Evolutionary conservation across 35 echinoderm and acorn worm genomes (phyloP).

Genomic region (Patiria miniata): DNA sequence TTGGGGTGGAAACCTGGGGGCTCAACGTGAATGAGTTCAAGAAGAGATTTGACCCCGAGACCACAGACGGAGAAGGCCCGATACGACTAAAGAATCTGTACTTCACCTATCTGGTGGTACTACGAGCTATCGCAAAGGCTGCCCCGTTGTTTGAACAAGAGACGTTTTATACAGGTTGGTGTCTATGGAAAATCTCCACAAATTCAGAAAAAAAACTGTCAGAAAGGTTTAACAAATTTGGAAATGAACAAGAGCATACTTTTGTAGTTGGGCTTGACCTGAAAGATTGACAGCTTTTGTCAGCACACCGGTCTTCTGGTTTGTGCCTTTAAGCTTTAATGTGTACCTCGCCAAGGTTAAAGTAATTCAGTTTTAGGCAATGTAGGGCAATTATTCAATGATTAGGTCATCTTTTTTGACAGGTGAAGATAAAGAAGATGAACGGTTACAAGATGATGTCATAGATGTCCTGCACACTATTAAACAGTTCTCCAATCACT

Average conservation of each 20-base stretch:
- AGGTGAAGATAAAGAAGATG: conserved; percentile 65
- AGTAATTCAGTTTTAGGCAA: no score
- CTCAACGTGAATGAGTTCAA: conserved; percentile 80
- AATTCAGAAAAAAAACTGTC: not conserved
- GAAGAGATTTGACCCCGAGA: conserved; percentile 79
- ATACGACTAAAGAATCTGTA: conserved; percentile 92
- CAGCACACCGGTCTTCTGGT: no score
- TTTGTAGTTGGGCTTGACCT: no score
- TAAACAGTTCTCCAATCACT: conserved; percentile 78
- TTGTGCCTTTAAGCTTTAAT: no score
- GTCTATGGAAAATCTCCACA: not conserved
- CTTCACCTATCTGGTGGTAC: conserved; percentile 88
- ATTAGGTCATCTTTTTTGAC: not conserved
- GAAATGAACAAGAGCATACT: no score
- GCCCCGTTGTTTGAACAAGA: conserved; percentile 77
- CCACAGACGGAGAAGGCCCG: conserved; percentile 85
- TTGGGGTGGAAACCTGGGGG: conserved; percentile 69
- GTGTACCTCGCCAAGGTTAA: no score
- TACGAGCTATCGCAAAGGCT: conserved; percentile 90
- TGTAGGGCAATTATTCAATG: not conserved
- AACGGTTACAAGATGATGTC: conserved; percentile 59
- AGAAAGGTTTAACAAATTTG: not conserved
- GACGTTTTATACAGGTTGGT: conserved; percentile 89
- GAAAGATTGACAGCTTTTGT: no score
- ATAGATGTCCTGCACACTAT: conserved; percentile 48